phyloP scores from a whole-genome alignment of 2,113 vertebrate genomes.

The Morone saxatilis region DNA sequence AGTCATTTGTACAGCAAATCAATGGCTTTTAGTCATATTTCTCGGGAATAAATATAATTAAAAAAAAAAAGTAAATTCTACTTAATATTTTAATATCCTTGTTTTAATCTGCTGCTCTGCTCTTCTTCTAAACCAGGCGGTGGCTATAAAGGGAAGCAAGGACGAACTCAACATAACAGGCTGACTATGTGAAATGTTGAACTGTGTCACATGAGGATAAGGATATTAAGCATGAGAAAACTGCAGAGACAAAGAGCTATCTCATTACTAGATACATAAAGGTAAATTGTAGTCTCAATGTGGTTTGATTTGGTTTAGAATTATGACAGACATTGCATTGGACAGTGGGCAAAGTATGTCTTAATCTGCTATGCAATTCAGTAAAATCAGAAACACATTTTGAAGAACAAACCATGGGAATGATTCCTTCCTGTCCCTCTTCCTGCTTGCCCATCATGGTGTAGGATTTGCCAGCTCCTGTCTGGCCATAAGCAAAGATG shows the following conservation, averaged over 20 bases:
- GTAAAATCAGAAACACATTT: neutral
- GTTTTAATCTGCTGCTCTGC: neutral
- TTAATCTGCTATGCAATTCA: neutral
- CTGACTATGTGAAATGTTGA: neutral
- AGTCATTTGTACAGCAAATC: neutral
- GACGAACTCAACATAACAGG: neutral
- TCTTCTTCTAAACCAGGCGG: neutral
- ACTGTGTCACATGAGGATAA: neutral
- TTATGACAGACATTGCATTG: neutral
- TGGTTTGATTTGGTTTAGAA: neutral
- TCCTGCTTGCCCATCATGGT: conserved; percentile 99
- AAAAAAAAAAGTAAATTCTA: too few species aligned
- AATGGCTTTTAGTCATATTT: neutral
- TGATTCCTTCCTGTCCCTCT: conserved; percentile 98
- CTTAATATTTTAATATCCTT: too few species aligned
- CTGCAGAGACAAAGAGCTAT: neutral
- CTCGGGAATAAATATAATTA: neutral
- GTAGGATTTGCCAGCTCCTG: conserved; percentile 98
- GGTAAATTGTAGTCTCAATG: neutral
- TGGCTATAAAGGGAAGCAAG: neutral
- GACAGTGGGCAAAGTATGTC: neutral
- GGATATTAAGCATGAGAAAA: neutral
- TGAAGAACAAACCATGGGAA: conserved; percentile 90
- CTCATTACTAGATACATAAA: neutral
- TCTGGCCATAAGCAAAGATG: conserved; percentile 99